Evolutionary conservation across 2,888 invertebrate genomes (phyloP).

Genomic region (Pyrrhosoma nymphula): DNA sequence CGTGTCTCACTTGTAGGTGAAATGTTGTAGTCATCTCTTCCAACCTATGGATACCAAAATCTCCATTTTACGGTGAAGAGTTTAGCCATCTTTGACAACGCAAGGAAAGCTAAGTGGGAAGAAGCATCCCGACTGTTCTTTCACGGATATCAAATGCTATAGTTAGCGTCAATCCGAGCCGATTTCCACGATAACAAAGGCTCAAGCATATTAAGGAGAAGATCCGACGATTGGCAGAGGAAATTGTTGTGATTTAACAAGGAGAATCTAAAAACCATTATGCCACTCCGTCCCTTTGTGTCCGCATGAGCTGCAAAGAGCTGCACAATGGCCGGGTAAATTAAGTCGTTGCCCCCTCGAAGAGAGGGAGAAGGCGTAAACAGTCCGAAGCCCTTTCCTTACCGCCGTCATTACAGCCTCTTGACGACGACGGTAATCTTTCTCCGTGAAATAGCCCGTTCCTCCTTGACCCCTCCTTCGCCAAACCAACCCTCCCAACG

Average conservation of each 20-base stretch:
- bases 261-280: neutral
- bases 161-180: neutral
- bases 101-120: neutral
- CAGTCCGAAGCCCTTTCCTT: neutral
- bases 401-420: neutral
- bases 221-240: neutral
- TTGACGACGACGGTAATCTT: neutral
- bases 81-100: too few relatives aligned
- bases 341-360: neutral
- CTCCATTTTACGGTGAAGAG: too few relatives aligned
- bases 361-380: neutral
- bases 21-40: too few relatives aligned
- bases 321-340: neutral
- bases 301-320: neutral
- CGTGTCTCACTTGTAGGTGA: too few relatives aligned
- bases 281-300: neutral
- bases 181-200: neutral
- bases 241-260: constrained; percentile 1
- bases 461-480: constrained; percentile 9
- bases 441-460: constrained; percentile 2
- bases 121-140: neutral
- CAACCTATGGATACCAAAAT: too few relatives aligned
- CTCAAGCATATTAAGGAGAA: neutral
- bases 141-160: neutral
- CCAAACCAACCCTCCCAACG: neutral